Conservation (phyloP, 2,888 invertebrate genomes). For the Gibbula magus region DNA sequence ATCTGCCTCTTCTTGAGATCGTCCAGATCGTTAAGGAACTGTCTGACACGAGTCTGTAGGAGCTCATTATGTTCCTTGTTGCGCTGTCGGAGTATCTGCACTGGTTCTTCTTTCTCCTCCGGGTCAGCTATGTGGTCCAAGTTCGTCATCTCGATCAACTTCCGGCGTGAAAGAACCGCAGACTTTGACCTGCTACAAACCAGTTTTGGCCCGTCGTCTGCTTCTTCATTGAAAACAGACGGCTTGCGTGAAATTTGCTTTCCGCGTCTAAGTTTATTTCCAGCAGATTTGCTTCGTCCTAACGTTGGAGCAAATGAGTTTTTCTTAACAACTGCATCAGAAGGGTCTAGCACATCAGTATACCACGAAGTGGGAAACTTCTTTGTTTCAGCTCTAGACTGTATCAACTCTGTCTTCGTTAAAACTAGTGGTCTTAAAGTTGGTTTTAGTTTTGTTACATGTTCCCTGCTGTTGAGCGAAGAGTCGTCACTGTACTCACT, state of each 20-base stretch:
- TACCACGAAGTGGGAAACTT: conserved; percentile 51
- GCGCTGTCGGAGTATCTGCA: neutral
- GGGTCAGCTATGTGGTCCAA: conserved; percentile 44
- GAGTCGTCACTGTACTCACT: neutral
- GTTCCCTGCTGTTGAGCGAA: neutral
- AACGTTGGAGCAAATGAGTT: neutral
- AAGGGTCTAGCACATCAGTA: conserved; percentile 46
- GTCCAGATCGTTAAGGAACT: neutral
- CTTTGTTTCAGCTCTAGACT: neutral
- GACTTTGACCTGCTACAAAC: conserved; percentile 45
- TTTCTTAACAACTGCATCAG: conserved; percentile 49
- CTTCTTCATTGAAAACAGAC: neutral
- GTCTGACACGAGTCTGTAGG: neutral
- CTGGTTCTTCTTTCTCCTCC: neutral
- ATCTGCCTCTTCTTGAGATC: neutral
- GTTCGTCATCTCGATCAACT: conserved; percentile 50
- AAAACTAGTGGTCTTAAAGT: conserved; percentile 26
- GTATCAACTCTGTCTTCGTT: conserved; percentile 29
- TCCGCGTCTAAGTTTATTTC: conserved; percentile 34
- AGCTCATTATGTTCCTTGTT: neutral
- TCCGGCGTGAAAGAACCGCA: conserved; percentile 50
- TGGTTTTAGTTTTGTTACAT: neutral
- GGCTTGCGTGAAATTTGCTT: neutral
- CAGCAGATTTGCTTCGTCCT: conserved; percentile 18
- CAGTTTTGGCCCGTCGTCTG: conserved; percentile 6